Conservation (phyloP, 2,113 vertebrate genomes). For the Corydoras sp. region DNA sequence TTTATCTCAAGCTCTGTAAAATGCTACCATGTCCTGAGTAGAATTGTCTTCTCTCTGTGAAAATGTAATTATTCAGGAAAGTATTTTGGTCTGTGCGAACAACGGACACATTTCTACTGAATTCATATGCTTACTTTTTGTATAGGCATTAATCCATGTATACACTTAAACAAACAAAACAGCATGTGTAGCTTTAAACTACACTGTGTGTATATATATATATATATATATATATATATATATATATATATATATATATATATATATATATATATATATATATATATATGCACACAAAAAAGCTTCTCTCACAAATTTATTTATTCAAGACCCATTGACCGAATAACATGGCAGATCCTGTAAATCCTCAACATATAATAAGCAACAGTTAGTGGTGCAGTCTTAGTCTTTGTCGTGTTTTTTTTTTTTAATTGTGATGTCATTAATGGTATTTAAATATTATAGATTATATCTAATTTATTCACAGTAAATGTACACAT, state of each 20-base stretch:
- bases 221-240: too few species aligned
- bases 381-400: constrained; percentile 18
- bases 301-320: constrained; percentile 13
- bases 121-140: constrained; percentile 21
- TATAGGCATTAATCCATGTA: constrained; percentile 11
- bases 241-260: too few species aligned
- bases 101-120: constrained; percentile 21
- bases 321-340: constrained; percentile 25
- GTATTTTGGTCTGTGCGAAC: constrained; percentile 4
- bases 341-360: constrained; percentile 29
- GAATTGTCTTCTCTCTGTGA: constrained; percentile 27
- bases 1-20: constrained; percentile 15
- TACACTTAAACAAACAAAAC: constrained; percentile 20
- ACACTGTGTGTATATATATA: background rate
- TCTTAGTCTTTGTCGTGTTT: constrained; percentile 35
- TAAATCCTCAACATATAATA: constrained; percentile 28
- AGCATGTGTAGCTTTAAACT: constrained; percentile 8
- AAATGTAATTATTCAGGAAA: constrained; percentile 16
- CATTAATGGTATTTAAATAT: constrained; percentile 56
- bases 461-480: constrained; percentile 75
- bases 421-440: constrained; percentile 44
- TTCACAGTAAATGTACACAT: constrained; percentile 55
- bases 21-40: constrained; percentile 16
- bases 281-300: background rate
- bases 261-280: too few species aligned